These are phyloP conservation scores for Prionace glauca DNA, from an alignment of 2,797 vertebrate genomes.

Conservation along the genomic window DNA sequence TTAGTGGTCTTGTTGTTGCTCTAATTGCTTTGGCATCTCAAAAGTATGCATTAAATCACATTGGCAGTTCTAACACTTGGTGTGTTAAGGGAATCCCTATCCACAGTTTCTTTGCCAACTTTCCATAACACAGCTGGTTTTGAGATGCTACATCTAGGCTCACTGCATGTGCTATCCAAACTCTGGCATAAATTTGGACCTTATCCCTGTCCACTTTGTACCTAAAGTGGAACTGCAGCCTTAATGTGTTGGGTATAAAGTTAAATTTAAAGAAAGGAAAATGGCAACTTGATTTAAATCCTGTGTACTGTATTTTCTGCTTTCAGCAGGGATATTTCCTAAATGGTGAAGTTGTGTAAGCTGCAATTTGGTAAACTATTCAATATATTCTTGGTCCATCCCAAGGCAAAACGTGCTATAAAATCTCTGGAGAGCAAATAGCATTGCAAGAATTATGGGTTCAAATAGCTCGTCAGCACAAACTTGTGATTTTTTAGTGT, in stretches of 20 bases:
- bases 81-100: neutral
- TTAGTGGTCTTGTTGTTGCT: neutral
- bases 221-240: neutral
- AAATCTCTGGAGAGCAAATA: neutral
- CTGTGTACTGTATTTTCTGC: neutral
- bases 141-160: too few species aligned
- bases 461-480: neutral
- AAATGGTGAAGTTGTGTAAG: neutral
- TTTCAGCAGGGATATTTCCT: neutral
- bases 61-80: neutral
- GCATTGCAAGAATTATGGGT: neutral
- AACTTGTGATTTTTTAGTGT: too few species aligned
- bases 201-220: neutral
- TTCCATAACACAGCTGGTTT: neutral
- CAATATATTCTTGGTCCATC: neutral
- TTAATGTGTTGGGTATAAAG: neutral
- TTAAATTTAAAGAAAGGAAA: neutral
- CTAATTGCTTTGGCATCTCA: slow-evolving; percentile 14
- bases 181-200: neutral
- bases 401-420: neutral
- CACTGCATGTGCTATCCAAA: neutral
- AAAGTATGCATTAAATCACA: neutral
- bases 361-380: neutral
- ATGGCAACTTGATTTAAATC: neutral
- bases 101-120: slow-evolving; percentile 11